A percentile compares a stretch with the other conserved stretches of the same genome.
Conservation (phyloP, 2,888 invertebrate genomes). For the Mellilla xanthometata region DNA sequence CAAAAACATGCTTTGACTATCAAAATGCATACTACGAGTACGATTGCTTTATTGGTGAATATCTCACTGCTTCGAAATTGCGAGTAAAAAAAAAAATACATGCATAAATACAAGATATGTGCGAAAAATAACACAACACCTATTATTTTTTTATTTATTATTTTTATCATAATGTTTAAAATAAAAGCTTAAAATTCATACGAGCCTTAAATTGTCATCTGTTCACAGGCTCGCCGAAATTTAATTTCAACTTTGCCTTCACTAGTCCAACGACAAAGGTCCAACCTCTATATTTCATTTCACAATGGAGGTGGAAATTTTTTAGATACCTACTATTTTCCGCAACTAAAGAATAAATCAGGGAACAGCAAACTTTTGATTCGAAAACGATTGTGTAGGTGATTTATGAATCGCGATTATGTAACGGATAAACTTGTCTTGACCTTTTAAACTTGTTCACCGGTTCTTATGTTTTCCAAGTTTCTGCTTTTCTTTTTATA, state of each 20-base stretch:
- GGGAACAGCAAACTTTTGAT: slow-evolving; percentile 32
- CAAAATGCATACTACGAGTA: too few species aligned
- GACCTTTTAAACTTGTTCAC: too few species aligned
- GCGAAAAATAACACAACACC: too few species aligned
- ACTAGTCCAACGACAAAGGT: slow-evolving; percentile 28
- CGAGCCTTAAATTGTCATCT: slow-evolving; percentile 11
- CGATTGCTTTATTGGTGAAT: too few species aligned
- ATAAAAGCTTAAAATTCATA: neutral
- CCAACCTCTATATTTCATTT: slow-evolving; percentile 29
- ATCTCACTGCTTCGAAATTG: too few species aligned
- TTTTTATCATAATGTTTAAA: too few species aligned
- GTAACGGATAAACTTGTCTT: slow-evolving; percentile 14
- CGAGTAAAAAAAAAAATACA: too few species aligned
- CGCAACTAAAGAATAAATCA: slow-evolving; percentile 32
- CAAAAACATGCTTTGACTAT: too few species aligned
- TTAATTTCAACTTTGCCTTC: slow-evolving; percentile 32
- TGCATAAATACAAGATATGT: too few species aligned
- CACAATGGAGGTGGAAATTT: slow-evolving; percentile 29
- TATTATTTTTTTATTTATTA: too few species aligned
- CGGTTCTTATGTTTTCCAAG: too few species aligned
- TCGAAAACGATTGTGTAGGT: slow-evolving; percentile 26
- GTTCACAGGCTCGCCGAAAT: slow-evolving; percentile 20
- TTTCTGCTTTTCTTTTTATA: too few species aligned
- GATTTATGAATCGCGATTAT: slow-evolving; percentile 30
- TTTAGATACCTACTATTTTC: slow-evolving; percentile 29